Evolutionary conservation across 2,797 vertebrate genomes (phyloP).

Genomic region (Alfaro cultratus): DNA sequence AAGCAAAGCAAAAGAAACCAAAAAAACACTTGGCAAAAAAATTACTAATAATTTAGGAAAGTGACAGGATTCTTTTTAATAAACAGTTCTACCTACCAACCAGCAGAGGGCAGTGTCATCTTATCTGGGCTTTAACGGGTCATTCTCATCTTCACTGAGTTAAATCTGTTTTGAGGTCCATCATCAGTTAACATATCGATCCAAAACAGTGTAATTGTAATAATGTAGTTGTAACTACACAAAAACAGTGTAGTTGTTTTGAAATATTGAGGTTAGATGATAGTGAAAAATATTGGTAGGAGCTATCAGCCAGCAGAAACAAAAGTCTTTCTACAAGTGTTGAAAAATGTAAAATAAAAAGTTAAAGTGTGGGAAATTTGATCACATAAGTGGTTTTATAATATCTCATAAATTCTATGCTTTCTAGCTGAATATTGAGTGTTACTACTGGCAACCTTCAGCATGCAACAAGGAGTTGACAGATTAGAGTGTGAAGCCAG

Average conservation of each 20-base stretch:
- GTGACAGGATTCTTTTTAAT: too few relatives aligned
- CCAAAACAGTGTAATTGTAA: background rate
- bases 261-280: background rate
- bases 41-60: too few relatives aligned
- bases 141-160: background rate
- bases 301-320: background rate
- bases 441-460: background rate
- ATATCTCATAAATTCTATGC: background rate
- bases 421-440: background rate
- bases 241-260: background rate
- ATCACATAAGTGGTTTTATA: background rate
- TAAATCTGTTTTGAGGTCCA: background rate
- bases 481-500: conserved; percentile 16
- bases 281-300: too few relatives aligned
- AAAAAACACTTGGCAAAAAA: too few relatives aligned
- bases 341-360: background rate
- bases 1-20: too few relatives aligned
- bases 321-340: background rate
- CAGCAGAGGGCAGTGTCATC: conserved; percentile 51
- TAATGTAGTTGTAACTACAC: too few relatives aligned
- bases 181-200: background rate
- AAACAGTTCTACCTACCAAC: background rate
- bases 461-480: background rate
- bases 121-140: background rate
- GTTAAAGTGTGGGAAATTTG: background rate